phyloP scores from a whole-genome alignment of 2,113 vertebrate species.

The Rhinichthys klamathensis region DNA sequence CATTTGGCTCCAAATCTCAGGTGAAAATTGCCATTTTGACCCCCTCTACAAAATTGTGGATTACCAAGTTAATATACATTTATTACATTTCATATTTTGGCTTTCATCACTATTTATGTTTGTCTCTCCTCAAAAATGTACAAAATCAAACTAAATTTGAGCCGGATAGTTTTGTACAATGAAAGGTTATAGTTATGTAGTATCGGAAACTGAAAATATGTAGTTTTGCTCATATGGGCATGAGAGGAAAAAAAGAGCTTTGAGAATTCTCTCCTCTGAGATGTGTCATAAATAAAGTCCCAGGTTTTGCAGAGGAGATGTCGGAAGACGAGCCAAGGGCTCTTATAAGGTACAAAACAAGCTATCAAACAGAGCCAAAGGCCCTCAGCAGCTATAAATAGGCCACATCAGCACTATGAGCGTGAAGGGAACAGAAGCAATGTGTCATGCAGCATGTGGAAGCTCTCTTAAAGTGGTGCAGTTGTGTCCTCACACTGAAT shows the following conservation, averaged over 20 bases:
- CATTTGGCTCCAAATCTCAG: too few relatives aligned
- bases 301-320: conserved; percentile 13
- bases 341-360: conserved; percentile 59
- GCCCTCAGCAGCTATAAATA: conserved; percentile 74
- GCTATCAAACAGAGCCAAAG: conserved; percentile 61
- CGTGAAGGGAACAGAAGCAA: conserved; percentile 63
- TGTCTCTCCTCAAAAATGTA: too few relatives aligned
- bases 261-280: not conserved
- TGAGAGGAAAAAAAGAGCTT: not conserved
- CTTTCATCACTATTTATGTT: too few relatives aligned
- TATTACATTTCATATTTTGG: too few relatives aligned
- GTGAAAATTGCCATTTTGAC: too few relatives aligned
- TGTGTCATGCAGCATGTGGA: conserved; percentile 65
- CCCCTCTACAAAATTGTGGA: too few relatives aligned
- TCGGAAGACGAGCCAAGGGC: conserved; percentile 12
- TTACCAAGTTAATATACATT: too few relatives aligned
- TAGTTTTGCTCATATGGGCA: not conserved
- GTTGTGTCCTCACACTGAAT: conserved; percentile 24
- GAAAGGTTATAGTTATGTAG: not conserved
- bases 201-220: not conserved
- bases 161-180: too few relatives aligned
- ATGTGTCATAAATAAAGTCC: conserved; percentile 15
- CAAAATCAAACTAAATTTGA: too few relatives aligned
- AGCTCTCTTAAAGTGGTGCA: conserved; percentile 22
- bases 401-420: conserved; percentile 58